Evolutionary conservation across 1,140 invertebrate species (phyloP), one percentile per base, ranked within the genome.

Genomic region (Zaprionus nigranus): DNA sequence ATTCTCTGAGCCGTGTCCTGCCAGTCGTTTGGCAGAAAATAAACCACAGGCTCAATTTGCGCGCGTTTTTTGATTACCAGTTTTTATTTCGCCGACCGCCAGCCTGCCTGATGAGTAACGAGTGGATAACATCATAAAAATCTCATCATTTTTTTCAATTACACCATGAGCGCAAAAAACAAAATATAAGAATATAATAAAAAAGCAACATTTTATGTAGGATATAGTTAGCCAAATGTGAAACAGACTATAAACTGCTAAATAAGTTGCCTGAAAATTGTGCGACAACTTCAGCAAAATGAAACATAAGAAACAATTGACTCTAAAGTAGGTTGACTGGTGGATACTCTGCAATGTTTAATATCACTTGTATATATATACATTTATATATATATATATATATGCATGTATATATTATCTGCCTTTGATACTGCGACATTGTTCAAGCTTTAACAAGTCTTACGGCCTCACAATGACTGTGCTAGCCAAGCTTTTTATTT

Each of bases 91-190:
- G 68, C 73, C 28, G 56, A 3, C 46, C 46, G 54, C 15, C 68
- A 11, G 56, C n/a, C 59, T 58, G 68, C 74, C 74, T 76, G 74
- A 71, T 76, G 68, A 76, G 74, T 76, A 61, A 76, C 74, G 74
- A 72, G 68, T 60, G 81, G 78, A 88, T 87, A 81, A 88, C 83
- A 88, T 75, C 84, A 83, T 87, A 87, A 87, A 88, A 87, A 78
- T 88, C 69, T 78, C 84, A 86, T 86, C 62, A 87, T 80, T 82
- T 86, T 54, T 86, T 87, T 87, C 83, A 87, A 87, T 87, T 87
- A 88, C 84, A 72, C 40, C 67, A 65, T 51, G 56, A 58, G 57
- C 5, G n/a, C 15, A 46, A 17, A 15, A 49, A 58, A 65, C 56
- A 58, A 24, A 46, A 57, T 74, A 46, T 46, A 46, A 77, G 72